Evolutionary conservation across 2,113 vertebrate genomes (phyloP), one percentile per base, ranked within the genome.

Genomic region (Equus przewalskii): DNA sequence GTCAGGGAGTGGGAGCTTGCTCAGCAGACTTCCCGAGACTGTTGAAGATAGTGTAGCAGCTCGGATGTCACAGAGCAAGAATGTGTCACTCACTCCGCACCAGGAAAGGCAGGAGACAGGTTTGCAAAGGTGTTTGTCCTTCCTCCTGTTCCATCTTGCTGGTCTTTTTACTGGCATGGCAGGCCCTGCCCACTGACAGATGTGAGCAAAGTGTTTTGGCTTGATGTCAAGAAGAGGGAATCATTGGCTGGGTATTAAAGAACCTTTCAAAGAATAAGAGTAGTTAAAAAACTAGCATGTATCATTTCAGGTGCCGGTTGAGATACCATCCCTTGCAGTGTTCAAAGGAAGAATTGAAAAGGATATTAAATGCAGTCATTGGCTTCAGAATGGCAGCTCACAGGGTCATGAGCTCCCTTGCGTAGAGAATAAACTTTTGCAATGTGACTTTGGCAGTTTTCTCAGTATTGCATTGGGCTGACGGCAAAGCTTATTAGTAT

Each of bases 111-210:
- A 41, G 72, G 60, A 92, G 36, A 41, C 58, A 80, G 69, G 89
- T 51, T 56, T 87, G 69, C 7, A 46, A 79, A 96, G 44, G 44
- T 21, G 14, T 70, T 78, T 36, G 72, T 72, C 5, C 49, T 78
- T 92, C 60, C 13, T 79, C 93, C 30, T 86, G 91, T 92, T 92
- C 67, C 36, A 94, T 30, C 87, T 92, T 93, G 76, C 58, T 97
- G 67, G 54, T 97, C 82, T 76, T 95, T 89, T 92, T 22, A 78
- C 41, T 76, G 72, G 65, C 54, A 65, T 81, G 67, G 9, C 30
- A 81, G 58, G 3, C 36, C 56, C 30, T 65, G 36, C 58, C 84
- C 18, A 3, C 84, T 78, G 73, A 86, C 46, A 92, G 89, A 70
- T 36, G 36, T 2, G 78, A 95, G 51, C 72, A 89, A 95, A 84